These are phyloP conservation scores for Capreolus pygargus DNA, from an alignment of 2,113 vertebrate genomes.

Conservation along the genomic window DNA sequence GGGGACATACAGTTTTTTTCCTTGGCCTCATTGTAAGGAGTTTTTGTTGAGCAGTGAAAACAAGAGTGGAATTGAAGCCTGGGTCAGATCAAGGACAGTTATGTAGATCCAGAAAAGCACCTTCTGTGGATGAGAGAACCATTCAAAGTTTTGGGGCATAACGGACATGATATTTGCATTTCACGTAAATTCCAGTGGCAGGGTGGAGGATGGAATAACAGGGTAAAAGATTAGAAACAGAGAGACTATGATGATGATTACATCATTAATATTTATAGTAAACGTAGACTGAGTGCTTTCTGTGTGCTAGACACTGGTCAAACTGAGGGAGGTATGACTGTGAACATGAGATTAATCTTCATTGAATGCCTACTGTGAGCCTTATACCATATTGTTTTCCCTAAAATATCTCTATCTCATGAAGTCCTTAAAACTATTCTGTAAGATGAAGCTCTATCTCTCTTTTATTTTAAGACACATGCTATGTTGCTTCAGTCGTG, in stretches of 20 bases:
- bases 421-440: neutral
- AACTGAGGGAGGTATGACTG: neutral
- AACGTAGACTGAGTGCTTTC: neutral
- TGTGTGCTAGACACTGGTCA: neutral
- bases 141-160: neutral
- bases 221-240: neutral
- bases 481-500: neutral
- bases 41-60: neutral
- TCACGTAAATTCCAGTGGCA: neutral
- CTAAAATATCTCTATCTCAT: neutral
- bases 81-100: neutral
- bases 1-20: neutral
- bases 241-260: neutral
- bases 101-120: neutral
- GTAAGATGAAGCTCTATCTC: neutral
- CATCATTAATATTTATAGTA: neutral
- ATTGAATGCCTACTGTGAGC: neutral
- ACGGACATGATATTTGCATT: neutral
- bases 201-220: neutral
- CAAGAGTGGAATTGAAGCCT: neutral
- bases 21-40: neutral
- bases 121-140: neutral
- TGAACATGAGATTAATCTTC: neutral
- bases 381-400: neutral
- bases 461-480: neutral